Evolutionary conservation across 30 jellyfish, hydroid and myxozoan genomes (phyloP).

Genomic region (Mastigias papua): DNA sequence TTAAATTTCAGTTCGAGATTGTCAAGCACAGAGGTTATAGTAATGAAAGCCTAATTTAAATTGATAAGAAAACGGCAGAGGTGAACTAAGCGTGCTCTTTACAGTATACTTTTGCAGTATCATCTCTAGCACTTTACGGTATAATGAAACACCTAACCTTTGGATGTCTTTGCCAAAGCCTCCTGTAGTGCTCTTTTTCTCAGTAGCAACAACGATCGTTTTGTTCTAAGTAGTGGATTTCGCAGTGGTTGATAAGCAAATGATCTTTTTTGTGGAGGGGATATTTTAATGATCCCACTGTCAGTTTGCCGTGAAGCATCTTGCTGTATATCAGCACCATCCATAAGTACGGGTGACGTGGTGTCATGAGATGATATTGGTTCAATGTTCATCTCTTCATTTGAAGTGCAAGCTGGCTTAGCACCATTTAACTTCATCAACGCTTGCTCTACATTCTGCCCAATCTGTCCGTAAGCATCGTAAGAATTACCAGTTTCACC

Average conservation of each 20-base stretch:
- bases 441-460: constrained; percentile 61
- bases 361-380: constrained; percentile 23
- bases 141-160: constrained; percentile 13
- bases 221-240: constrained; percentile 11
- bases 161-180: constrained; percentile 37
- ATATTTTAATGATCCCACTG: constrained; percentile 57
- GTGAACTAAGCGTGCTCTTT: no score
- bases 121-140: neutral
- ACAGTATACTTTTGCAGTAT: no score
- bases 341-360: neutral
- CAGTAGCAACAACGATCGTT: constrained; percentile 42
- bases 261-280: constrained; percentile 54
- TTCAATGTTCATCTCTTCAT: constrained; percentile 6
- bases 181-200: constrained; percentile 37
- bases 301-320: constrained; percentile 31
- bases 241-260: neutral
- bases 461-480: constrained; percentile 87
- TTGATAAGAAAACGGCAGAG: no score
- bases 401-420: neutral
- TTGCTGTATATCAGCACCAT: constrained; percentile 44
- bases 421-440: constrained; percentile 29
- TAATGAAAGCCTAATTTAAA: no score
- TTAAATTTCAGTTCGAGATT: no score
- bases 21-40: no score
- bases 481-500: constrained; percentile 68